Percentiles rank a stretch among this genome's conserved stretches.
These are phyloP conservation scores for Petrocephalus zakoni DNA, from an alignment of 2,113 vertebrate genomes.

Conservation along the genomic window DNA sequence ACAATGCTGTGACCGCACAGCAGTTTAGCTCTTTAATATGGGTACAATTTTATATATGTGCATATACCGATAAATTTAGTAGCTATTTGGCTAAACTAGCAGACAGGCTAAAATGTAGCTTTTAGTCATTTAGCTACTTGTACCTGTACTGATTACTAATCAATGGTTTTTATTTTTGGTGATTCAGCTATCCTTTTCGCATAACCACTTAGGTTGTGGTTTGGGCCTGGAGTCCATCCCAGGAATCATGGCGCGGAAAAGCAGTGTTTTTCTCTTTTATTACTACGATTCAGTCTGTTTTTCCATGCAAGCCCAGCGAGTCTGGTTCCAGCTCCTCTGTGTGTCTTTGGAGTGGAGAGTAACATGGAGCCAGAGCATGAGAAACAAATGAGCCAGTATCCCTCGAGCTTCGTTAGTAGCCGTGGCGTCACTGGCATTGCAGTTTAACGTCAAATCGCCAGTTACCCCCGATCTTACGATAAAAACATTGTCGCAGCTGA, in stretches of 20 bases:
- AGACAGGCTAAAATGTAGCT: background rate
- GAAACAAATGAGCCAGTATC: background rate
- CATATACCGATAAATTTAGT: background rate
- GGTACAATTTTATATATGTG: background rate
- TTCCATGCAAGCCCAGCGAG: background rate
- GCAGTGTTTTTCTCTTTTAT: background rate
- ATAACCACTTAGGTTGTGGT: background rate
- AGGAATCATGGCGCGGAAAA: background rate
- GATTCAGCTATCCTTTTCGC: background rate
- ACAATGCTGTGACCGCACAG: background rate
- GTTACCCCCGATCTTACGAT: background rate
- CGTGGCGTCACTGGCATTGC: background rate
- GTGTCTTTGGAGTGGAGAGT: background rate
- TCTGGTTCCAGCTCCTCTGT: background rate
- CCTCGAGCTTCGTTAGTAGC: background rate
- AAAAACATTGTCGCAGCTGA: background rate
- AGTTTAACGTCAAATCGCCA: background rate
- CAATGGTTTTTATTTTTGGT: background rate
- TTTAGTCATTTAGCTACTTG: background rate
- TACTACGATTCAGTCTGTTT: background rate
- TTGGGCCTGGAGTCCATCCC: background rate
- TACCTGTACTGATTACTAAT: conserved; percentile 1
- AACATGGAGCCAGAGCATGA: background rate
- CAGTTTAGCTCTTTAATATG: background rate
- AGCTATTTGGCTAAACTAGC: background rate